Conservation (phyloP, 1,140 invertebrate species). For the Thaumetopoea pityocampa region DNA sequence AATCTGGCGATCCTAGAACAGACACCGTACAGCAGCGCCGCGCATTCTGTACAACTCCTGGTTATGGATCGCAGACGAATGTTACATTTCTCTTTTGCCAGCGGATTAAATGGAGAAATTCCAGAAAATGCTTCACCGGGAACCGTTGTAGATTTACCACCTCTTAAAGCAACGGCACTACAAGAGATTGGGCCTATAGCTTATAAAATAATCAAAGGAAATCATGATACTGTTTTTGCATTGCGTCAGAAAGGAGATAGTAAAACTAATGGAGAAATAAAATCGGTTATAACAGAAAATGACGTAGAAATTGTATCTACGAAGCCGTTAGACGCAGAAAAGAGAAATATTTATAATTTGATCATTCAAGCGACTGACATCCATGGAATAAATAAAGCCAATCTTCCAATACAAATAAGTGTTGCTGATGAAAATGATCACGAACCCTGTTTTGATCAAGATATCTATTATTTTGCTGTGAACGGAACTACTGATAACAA, state of each 20-base stretch:
- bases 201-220: constrained; percentile 86
- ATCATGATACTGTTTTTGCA: constrained; percentile 82
- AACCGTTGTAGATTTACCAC: constrained; percentile 81
- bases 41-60: constrained; percentile 87
- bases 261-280: constrained; percentile 76
- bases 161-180: constrained; percentile 78
- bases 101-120: constrained; percentile 81
- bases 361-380: constrained; percentile 85
- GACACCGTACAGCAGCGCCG: constrained; percentile 84
- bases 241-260: constrained; percentile 78
- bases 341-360: constrained; percentile 81
- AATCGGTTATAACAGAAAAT: constrained; percentile 76
- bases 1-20: constrained; percentile 89
- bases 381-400: constrained; percentile 83
- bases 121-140: constrained; percentile 84
- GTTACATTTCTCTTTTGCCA: constrained; percentile 82
- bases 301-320: constrained; percentile 84
- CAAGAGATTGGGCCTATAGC: constrained; percentile 79
- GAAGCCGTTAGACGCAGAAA: constrained; percentile 84
- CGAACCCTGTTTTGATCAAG: constrained; percentile 86
- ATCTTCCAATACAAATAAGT: constrained; percentile 82
- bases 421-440: constrained; percentile 95
- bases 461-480: constrained; percentile 87
- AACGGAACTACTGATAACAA: constrained; percentile 76
- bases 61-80: constrained; percentile 88